A percentile compares a stretch with the other conserved stretches of the same genome.
These are phyloP conservation scores for Pomatorhinus ruficollis DNA, from an alignment of 2,113 vertebrate genomes.

Conservation along the genomic window DNA sequence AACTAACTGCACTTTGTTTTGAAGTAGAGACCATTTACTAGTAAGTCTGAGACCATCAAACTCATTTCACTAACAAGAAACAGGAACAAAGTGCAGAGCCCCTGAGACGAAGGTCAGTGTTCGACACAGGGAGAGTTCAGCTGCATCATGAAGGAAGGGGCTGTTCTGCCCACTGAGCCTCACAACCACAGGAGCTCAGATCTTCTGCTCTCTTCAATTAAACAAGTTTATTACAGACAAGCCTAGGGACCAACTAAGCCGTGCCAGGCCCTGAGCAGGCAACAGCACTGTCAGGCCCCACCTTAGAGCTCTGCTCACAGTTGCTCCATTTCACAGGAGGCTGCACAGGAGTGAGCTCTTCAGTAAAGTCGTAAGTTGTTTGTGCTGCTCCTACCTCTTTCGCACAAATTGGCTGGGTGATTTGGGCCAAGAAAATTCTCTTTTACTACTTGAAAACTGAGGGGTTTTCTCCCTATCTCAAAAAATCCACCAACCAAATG, in stretches of 20 bases:
- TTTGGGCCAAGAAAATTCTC: neutral
- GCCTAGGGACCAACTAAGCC: neutral
- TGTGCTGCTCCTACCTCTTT: neutral
- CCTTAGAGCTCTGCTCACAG: neutral
- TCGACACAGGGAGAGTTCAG: neutral
- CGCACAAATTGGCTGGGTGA: neutral
- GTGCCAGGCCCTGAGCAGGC: neutral
- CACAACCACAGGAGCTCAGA: neutral
- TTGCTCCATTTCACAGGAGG: neutral
- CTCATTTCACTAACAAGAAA: conserved; percentile 66
- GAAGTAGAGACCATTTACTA: conserved; percentile 62
- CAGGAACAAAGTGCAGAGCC: conserved; percentile 52
- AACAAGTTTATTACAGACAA: neutral
- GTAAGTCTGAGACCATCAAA: conserved; percentile 58
- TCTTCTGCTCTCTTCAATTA: neutral
- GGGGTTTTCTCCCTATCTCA: neutral
- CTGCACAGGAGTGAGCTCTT: neutral
- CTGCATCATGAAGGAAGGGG: neutral
- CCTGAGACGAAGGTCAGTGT: conserved; percentile 38
- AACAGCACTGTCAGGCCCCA: neutral
- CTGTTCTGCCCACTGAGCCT: neutral
- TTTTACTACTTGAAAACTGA: neutral
- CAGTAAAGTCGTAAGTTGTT: neutral
- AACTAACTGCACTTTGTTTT: conserved; percentile 62
- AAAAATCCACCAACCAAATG: neutral